A percentile compares a stretch with the other conserved stretches of the same genome.
Evolutionary conservation across 2,888 invertebrate species (phyloP).

Genomic region (Belgica antarctica): DNA sequence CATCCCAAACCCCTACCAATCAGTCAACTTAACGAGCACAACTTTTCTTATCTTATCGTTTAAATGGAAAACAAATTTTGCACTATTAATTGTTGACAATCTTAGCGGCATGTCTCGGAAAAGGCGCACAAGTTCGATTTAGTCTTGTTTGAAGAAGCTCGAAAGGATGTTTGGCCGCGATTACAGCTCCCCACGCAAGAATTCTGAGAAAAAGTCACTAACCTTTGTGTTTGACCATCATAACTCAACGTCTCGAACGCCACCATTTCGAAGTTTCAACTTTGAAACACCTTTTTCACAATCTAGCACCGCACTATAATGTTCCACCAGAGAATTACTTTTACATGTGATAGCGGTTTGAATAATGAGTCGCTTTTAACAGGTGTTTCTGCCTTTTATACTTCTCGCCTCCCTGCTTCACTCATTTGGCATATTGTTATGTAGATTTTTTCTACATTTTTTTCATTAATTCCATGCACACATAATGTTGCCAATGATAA

Average conservation of each 20-base stretch:
- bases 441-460: too few species aligned
- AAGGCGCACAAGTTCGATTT: too few species aligned
- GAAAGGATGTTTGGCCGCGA: too few species aligned
- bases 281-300: not conserved
- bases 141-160: too few species aligned
- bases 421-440: constrained; percentile 40
- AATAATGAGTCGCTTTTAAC: constrained; percentile 42
- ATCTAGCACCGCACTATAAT: constrained; percentile 19
- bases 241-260: not conserved
- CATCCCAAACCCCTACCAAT: not conserved
- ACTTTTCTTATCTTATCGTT: not conserved
- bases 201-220: constrained; percentile 8
- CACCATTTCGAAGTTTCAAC: not conserved
- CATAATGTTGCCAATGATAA: constrained; percentile 31
- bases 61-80: not conserved
- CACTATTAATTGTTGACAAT: not conserved
- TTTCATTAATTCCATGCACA: constrained; percentile 44
- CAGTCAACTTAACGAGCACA: not conserved
- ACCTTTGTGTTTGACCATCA: constrained; percentile 19
- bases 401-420: constrained; percentile 11
- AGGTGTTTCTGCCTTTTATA: constrained; percentile 42
- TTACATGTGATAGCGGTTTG: constrained; percentile 28
- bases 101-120: too few species aligned
- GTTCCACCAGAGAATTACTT: constrained; percentile 27
- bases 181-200: not conserved